These are phyloP conservation scores for Gryllus longicercus DNA, from an alignment of 2,888 invertebrate species.

Conservation along the genomic window DNA sequence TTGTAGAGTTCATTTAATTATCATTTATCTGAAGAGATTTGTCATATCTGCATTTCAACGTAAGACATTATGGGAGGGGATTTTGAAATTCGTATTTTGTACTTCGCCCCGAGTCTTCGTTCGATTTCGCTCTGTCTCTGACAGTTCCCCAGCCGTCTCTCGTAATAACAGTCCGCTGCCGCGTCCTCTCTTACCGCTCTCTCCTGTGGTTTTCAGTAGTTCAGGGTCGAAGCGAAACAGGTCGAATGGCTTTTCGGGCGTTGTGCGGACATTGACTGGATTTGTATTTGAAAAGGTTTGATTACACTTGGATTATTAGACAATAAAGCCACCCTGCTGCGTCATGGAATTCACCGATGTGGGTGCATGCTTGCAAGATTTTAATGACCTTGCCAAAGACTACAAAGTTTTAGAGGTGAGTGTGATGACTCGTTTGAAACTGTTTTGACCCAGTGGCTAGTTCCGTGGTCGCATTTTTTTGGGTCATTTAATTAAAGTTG, in stretches of 20 bases:
- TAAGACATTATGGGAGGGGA: not conserved
- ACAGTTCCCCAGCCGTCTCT: not conserved
- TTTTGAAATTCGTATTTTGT: slow-evolving; percentile 1
- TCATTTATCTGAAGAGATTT: too few relatives aligned
- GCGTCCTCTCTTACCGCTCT: not conserved
- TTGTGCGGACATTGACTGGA: too few relatives aligned
- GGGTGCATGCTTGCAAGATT: slow-evolving; percentile 62
- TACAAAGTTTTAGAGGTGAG: slow-evolving; percentile 78
- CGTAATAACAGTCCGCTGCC: not conserved
- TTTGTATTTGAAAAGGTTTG: too few relatives aligned
- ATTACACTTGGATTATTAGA: not conserved
- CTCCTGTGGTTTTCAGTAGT: not conserved
- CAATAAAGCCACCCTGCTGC: slow-evolving; percentile 19
- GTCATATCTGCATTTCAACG: too few relatives aligned
- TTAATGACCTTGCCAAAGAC: slow-evolving; percentile 74
- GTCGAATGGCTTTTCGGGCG: not conserved
- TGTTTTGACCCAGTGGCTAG: too few relatives aligned
- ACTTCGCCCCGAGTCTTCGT: not conserved
- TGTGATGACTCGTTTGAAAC: slow-evolving; percentile 25
- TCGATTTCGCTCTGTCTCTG: not conserved
- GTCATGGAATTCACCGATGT: slow-evolving; percentile 60
- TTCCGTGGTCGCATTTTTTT: too few relatives aligned
- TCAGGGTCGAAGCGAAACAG: not conserved
- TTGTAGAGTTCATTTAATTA: too few relatives aligned
- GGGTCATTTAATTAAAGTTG: slow-evolving; percentile 28